Evolutionary conservation across 2,888 invertebrate genomes (phyloP).

Genomic region (Rhyacophila evoluta): DNA sequence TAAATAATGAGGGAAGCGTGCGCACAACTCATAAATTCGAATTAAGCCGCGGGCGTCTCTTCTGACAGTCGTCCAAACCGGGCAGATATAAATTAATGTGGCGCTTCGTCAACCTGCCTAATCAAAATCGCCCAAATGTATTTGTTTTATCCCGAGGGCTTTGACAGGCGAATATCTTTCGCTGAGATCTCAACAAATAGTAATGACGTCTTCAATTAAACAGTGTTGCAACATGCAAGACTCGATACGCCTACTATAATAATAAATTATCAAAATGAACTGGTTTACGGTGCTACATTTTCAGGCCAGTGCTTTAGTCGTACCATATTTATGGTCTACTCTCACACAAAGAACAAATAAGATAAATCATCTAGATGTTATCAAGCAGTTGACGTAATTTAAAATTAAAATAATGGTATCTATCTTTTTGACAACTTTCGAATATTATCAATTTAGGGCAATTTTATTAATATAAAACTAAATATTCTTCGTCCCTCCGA

Average conservation of each 20-base stretch:
- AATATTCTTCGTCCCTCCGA: no score
- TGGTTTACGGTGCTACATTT: not conserved
- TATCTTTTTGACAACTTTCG: no score
- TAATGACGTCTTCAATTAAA: slow-evolving; percentile 16
- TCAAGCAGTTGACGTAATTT: no score
- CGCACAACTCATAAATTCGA: not conserved
- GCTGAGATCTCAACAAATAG: not conserved
- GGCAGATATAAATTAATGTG: not conserved
- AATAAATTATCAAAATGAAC: no score
- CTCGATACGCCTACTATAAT: not conserved
- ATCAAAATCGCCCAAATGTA: not conserved
- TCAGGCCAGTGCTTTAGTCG: not conserved
- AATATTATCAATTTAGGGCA: no score
- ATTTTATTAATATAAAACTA: no score
- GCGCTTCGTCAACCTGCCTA: slow-evolving; percentile 17
- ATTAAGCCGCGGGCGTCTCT: not conserved
- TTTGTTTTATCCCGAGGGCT: not conserved
- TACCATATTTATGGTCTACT: not conserved
- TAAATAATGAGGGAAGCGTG: no score
- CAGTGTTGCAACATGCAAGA: not conserved
- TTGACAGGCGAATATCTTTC: slow-evolving; percentile 18
- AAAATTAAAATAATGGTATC: no score
- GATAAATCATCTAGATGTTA: no score
- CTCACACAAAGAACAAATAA: no score
- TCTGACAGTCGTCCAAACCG: not conserved